These are phyloP conservation scores for Rambutsinella grinnellia DNA, from an alignment of 2,888 invertebrate species.

Conservation along the genomic window DNA sequence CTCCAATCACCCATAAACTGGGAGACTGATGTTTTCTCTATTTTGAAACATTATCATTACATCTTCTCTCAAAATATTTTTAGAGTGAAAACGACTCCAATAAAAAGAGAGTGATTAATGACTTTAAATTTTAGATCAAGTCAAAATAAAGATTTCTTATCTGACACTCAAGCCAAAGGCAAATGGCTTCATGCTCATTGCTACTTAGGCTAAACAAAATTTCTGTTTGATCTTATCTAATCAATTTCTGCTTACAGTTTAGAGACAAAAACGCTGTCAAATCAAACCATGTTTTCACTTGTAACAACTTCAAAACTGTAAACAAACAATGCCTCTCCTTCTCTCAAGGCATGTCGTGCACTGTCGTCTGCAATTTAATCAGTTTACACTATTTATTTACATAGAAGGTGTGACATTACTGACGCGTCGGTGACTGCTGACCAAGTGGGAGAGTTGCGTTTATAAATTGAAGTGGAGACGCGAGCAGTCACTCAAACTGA, in stretches of 20 bases:
- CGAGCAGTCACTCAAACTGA: neutral
- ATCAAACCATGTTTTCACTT: neutral
- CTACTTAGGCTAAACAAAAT: neutral
- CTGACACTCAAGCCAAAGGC: neutral
- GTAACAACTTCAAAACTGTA: no score
- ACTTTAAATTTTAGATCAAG: neutral
- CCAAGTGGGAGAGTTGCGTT: neutral
- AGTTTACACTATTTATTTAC: neutral
- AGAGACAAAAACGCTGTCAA: neutral
- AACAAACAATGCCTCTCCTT: neutral
- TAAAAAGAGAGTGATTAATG: neutral
- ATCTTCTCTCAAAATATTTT: neutral
- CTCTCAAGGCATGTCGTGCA: neutral
- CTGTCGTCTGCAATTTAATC: neutral
- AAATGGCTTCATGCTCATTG: neutral
- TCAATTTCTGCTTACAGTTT: neutral
- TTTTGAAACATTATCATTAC: neutral
- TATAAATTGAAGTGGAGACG: neutral
- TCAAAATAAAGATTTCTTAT: no score
- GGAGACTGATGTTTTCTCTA: neutral
- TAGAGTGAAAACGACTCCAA: neutral
- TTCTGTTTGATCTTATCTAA: no score
- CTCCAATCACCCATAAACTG: neutral
- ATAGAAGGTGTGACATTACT: neutral
- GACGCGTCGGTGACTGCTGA: neutral